Evolutionary conservation across 1,140 invertebrate genomes (phyloP), one percentile per base, ranked within the genome.

Genomic region (Cyrtorhinus lividipennis): DNA sequence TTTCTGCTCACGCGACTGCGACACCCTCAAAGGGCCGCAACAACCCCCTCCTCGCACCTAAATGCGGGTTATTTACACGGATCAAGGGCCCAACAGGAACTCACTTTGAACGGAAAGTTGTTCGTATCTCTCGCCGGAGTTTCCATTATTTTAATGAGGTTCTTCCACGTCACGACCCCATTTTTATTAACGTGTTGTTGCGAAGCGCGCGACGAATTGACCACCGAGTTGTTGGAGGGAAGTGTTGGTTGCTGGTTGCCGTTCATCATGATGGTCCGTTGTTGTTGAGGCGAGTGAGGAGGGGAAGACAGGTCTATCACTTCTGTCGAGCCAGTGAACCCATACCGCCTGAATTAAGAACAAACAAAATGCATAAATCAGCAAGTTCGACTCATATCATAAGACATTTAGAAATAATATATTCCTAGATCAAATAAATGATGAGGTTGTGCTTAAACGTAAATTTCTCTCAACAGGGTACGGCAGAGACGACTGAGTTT

Each of bases 41-140:
- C n/a, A n/a, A n/a, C n/a, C n/a, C n/a, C n/a, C n/a, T n/a, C n/a
- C n/a, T n/a, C n/a, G n/a, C n/a, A n/a, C n/a, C n/a, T n/a, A n/a
- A n/a, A n/a, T n/a, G n/a, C n/a, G n/a, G n/a, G n/a, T n/a, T n/a
- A n/a, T n/a, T n/a, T n/a, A n/a, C n/a, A n/a, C n/a, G n/a, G n/a
- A n/a, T n/a, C n/a, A n/a, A n/a, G n/a, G n/a, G n/a, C n/a, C n/a
- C n/a, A n/a, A n/a, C n/a, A n/a, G n/a, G n/a, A 15, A 53, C 58
- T 56, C 59, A 73, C 67, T 75, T 82, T 81, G 75, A 82, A 83
- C 68, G 82, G 82, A 69, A 81, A 83, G 74, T 83, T 81, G 69
- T 78, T 80, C 69, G 77, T 76, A 65, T 61, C 56, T 22, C 75
- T 69, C 56, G 78, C 75, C 65, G 73, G 75, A 62, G 80, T 76